A percentile compares a stretch with the other conserved stretches of the same genome.
These are phyloP conservation scores for Centropus bengalensis DNA, from an alignment of 2,113 vertebrate genomes.

Conservation along the genomic window DNA sequence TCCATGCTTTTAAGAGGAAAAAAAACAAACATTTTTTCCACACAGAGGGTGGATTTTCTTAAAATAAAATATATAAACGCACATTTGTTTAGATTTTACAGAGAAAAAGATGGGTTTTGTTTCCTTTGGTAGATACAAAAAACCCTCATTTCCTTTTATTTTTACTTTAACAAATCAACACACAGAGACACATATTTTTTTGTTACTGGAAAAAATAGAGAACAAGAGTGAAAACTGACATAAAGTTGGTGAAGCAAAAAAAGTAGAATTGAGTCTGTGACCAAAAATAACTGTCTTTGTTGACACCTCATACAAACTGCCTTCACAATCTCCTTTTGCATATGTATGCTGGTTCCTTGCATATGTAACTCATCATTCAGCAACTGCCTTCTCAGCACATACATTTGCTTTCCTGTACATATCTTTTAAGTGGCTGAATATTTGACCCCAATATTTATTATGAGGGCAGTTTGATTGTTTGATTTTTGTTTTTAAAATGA, in stretches of 20 bases:
- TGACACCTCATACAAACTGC: neutral
- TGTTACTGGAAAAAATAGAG: neutral
- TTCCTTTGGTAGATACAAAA: neutral
- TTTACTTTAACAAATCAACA: neutral
- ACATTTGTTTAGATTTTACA: neutral
- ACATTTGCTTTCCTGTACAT: neutral
- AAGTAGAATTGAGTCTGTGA: neutral
- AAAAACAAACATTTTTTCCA: neutral
- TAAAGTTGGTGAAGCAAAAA: neutral
- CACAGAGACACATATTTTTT: neutral
- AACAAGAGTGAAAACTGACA: neutral
- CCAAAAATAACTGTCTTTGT: neutral
- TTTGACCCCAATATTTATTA: conserved; percentile 13
- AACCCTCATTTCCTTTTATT: neutral
- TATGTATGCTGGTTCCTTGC: neutral
- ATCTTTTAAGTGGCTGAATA: neutral
- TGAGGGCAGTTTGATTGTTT: neutral
- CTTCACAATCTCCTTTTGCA: neutral
- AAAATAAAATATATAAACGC: neutral
- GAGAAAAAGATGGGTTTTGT: neutral
- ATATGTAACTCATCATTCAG: neutral
- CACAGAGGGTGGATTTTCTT: neutral
- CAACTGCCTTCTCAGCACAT: neutral
- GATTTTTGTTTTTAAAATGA: neutral
- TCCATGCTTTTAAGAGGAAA: neutral